Evolutionary conservation across 2,113 vertebrate species (phyloP), one percentile per base, ranked within the genome.

Genomic region (Crypturellus undulatus): DNA sequence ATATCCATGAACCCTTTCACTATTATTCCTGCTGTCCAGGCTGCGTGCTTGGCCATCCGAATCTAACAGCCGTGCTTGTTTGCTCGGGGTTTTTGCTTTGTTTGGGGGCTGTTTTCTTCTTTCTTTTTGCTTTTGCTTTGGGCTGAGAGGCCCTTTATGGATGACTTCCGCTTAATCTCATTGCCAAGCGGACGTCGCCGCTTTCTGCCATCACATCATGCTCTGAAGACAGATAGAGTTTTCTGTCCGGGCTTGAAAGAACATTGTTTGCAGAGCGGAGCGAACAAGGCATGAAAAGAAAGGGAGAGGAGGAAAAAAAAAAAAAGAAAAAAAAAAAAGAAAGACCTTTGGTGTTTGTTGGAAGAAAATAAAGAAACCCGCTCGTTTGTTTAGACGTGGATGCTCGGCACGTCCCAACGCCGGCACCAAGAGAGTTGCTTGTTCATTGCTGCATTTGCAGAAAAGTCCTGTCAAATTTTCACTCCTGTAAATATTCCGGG

Each of bases 61-160:
- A 93, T 0, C 36, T 76, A 81, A 65, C 88, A 36, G 14, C 6
- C 18, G 18, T 20, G 26, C 28, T 30, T 56, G 54, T 16, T 56
- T 56, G 54, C 28, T 56, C 5, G 9, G 69, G 12, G 30, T 2
- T 36, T 54, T 54, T 14, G 34, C 22, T 36, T 34, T 21, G n/a
- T 62, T 62, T 25, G 52, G 14, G 25, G 52, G 14, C 26, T 54
- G 26, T 54, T 54, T 28, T 28, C 52, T 25, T 32, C 25, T 43
- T 43, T 72, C 9, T 25, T 22, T 13, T 59, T 81, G 38, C 0
- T 40, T 49, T 83, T 12, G 60, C 85, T 88, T 49, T 76, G 86
- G 65, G 70, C 90, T 93, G 89, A 96, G 86, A 95, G 75, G 80
- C 90, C 73, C 94, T 93, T 95, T 96, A 87, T 84, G 60, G 93